phyloP scores from a whole-genome alignment of 2,888 invertebrate species.

The Periphyllus acericola region DNA sequence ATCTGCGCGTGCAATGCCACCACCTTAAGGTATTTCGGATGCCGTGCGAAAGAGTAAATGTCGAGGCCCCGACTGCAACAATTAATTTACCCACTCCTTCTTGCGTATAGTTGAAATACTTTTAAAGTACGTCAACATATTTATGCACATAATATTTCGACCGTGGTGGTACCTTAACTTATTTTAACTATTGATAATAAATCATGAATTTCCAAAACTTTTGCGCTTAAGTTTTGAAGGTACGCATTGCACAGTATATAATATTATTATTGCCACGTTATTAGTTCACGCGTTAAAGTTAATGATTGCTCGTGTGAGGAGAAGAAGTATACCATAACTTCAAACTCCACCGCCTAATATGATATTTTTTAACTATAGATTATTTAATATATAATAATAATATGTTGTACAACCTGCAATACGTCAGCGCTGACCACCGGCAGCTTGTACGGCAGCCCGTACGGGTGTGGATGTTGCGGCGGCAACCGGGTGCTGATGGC shows the following conservation, averaged over 20 bases:
- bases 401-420: conserved; percentile 56
- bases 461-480: conserved; percentile 54
- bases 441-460: conserved; percentile 53
- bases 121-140: background rate
- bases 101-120: background rate
- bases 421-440: conserved; percentile 43
- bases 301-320: background rate
- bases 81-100: background rate
- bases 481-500: conserved; percentile 50
- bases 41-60: background rate
- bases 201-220: too few relatives aligned
- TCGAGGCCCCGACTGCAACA: background rate
- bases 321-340: too few relatives aligned
- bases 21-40: background rate
- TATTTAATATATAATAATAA: background rate
- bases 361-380: too few relatives aligned
- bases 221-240: too few relatives aligned
- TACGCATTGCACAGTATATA: background rate
- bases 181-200: background rate
- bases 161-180: background rate
- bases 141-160: background rate
- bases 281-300: background rate
- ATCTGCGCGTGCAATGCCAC: background rate
- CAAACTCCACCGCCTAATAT: too few relatives aligned
- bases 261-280: too few relatives aligned